phyloP scores from a whole-genome alignment of 2,888 invertebrate genomes.

The Digitonthophagus gazella region DNA sequence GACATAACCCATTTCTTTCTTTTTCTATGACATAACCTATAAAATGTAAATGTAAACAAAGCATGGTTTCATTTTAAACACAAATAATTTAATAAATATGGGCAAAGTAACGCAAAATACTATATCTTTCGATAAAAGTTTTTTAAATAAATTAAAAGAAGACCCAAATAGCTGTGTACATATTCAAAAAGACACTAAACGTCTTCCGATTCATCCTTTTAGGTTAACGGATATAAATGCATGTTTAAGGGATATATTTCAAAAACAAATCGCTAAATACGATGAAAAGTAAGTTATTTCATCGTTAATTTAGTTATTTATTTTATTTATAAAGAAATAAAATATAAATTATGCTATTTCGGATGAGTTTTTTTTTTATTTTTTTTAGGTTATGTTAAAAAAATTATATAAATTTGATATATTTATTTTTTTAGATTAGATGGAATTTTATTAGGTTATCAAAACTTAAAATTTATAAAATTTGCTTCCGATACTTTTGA shows the following conservation, averaged over 20 bases:
- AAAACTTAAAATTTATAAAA: slow-evolving; percentile 61
- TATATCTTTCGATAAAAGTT: slow-evolving; percentile 54
- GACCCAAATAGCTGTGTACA: slow-evolving; percentile 60
- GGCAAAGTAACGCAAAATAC: neutral
- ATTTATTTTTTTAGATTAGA: slow-evolving; percentile 56
- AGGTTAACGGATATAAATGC: slow-evolving; percentile 60
- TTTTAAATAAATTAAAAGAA: slow-evolving; percentile 56
- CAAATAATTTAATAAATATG: no score
- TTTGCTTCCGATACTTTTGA: slow-evolving; percentile 63
- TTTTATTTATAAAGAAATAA: no score
- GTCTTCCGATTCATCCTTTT: slow-evolving; percentile 62
- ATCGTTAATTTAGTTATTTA: no score
- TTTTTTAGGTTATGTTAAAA: neutral
- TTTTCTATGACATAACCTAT: no score
- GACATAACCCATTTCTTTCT: no score
- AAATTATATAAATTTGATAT: slow-evolving; percentile 5
- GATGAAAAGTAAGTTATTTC: slow-evolving; percentile 60
- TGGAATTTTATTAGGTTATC: slow-evolving; percentile 67
- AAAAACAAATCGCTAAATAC: slow-evolving; percentile 60
- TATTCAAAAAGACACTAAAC: slow-evolving; percentile 56
- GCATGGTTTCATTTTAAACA: no score
- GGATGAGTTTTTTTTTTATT: neutral
- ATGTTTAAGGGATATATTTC: slow-evolving; percentile 60
- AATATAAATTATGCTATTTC: neutral
- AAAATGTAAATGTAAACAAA: no score